phyloP scores from a whole-genome alignment of 1,140 invertebrate species.

The Sipha flava region DNA sequence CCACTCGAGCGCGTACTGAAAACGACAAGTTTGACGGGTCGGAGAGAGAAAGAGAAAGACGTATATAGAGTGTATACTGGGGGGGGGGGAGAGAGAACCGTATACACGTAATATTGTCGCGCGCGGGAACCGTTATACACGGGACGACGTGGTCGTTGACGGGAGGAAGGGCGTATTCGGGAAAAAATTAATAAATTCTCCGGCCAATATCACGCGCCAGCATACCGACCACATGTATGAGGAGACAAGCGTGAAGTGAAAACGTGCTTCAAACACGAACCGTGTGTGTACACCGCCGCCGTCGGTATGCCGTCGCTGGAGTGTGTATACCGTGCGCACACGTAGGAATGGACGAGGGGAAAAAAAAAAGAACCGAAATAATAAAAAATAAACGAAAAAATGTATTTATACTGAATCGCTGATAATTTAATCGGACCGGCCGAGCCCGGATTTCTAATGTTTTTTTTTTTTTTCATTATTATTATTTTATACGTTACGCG shows the following conservation, averaged over 20 bases:
- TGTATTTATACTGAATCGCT: background rate
- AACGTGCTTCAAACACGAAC: background rate
- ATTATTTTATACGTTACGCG: too few relatives aligned
- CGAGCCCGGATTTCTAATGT: background rate
- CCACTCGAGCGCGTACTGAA: background rate
- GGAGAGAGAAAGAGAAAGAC: background rate
- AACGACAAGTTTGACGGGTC: background rate
- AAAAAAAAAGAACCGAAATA: background rate
- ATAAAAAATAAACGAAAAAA: slow-evolving; percentile 2
- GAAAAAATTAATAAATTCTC: background rate
- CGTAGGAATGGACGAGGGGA: too few relatives aligned
- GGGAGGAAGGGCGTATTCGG: background rate
- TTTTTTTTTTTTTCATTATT: background rate
- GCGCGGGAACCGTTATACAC: too few relatives aligned
- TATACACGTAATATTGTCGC: too few relatives aligned
- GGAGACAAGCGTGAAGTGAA: background rate
- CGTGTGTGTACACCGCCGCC: background rate
- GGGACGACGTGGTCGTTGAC: too few relatives aligned
- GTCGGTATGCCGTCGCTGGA: background rate
- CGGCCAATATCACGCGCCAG: background rate
- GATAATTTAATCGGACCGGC: background rate
- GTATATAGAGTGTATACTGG: background rate
- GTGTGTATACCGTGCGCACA: background rate
- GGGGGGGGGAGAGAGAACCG: too few relatives aligned
- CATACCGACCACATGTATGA: too few relatives aligned